These are phyloP conservation scores for Onthophagus taurus DNA, from an alignment of 1,140 invertebrate species.

Conservation along the genomic window DNA sequence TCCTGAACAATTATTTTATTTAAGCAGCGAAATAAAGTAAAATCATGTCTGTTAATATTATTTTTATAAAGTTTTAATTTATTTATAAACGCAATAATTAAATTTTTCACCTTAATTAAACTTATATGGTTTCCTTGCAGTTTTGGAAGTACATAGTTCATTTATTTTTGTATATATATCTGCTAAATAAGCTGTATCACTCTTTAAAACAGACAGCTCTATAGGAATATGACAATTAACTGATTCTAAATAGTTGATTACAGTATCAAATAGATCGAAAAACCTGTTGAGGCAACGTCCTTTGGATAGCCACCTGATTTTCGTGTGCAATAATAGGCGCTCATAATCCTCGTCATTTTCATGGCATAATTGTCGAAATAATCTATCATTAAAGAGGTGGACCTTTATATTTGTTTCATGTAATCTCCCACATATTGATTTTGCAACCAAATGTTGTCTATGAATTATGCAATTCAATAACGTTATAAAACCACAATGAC, in stretches of 20 bases:
- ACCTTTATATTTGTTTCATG: too few relatives aligned
- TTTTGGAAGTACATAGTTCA: conserved; percentile 4
- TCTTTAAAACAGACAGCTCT: neutral
- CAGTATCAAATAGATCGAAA: conserved; percentile 3
- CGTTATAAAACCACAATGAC: too few relatives aligned
- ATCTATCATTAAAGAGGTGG: too few relatives aligned
- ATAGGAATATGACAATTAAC: neutral
- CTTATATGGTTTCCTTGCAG: conserved; percentile 11
- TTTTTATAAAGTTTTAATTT: neutral
- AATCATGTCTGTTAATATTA: neutral
- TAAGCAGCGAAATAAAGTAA: neutral
- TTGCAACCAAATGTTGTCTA: too few relatives aligned
- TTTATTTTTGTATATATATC: conserved; percentile 12
- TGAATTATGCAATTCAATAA: too few relatives aligned
- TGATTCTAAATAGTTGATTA: neutral
- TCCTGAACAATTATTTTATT: neutral
- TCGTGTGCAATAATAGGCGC: conserved; percentile 10
- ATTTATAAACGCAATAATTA: neutral
- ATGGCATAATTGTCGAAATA: too few relatives aligned
- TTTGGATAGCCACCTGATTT: conserved; percentile 9
- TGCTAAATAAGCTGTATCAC: conserved; percentile 8
- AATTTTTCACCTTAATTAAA: neutral
- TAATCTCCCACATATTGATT: too few relatives aligned
- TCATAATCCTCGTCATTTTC: too few relatives aligned
- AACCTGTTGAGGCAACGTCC: neutral